Base-by-base conservation (phyloP, 2,113 vertebrate species). In the Formicarius rufipectus region DNA sequence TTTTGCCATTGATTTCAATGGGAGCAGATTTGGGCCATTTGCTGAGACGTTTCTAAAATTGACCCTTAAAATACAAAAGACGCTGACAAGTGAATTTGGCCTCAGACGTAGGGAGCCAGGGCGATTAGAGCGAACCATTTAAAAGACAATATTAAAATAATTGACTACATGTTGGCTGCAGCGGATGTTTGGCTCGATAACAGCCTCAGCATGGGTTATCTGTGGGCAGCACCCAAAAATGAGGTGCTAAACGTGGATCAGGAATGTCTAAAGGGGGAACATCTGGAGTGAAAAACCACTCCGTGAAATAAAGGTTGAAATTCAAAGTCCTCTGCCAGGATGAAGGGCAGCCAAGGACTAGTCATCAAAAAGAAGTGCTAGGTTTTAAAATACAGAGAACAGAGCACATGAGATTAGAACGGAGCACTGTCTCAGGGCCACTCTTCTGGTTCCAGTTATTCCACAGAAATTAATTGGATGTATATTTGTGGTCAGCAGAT, bases 61-160 rank as follows among this genome's bases (percentile, higher is more conserved):
- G 91, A 95, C 76, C 86, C 87, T 79, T 87, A 68, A 75, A 81
- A 79, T 42, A 92, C 87, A 95, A 92, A 95, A 90, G 83, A 78
- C 2, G 1, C 84, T 96, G 95, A 94, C 77, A 84, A 95, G 91
- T 78, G 87, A 84, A 96, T 92, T 90, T 92, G 92, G 69, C 85
- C 87, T 92, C 83, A 13, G 74, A 97, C 76, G 74, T 45, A 81
- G 78, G 75, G 71, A 93, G 78, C 50, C 82, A 59, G 78, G 39
- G 22, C 25, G 82, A 96, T 94, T 86, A 93, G 82, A 77, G 59
- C 1, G 45, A 74, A 91, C 91, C 81, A 93, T 96, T 94, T 95
- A 74, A 71, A 87, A 80, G 95, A 90, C 84, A 94, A 83, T 95
- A 90, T 95, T 96, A 93, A 91, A 93, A 93, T 96, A 96, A 96